Conservation (phyloP, 2,888 invertebrate genomes). For the Ecliptopera silaceata region DNA sequence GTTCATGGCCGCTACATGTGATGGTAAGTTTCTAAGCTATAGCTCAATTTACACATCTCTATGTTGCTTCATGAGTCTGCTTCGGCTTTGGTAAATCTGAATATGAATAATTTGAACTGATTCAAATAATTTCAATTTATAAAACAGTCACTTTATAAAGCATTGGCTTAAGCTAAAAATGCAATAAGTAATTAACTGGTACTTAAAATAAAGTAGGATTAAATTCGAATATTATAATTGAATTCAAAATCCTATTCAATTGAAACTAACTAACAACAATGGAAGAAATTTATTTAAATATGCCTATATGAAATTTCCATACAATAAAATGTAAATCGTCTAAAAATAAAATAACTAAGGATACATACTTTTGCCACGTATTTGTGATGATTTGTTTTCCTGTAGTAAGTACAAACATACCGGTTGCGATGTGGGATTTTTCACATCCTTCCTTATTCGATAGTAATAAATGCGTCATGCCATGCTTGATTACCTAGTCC, state of each 20-base stretch:
- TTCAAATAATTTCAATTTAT: neutral
- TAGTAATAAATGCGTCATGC: neutral
- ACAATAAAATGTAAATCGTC: neutral
- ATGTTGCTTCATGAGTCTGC: conserved; percentile 15
- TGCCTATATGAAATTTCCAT: too few species aligned
- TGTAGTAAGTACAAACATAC: neutral
- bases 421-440: neutral
- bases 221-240: too few species aligned
- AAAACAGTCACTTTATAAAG: too few species aligned
- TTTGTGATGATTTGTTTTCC: neutral
- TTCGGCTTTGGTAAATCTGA: conserved; percentile 12
- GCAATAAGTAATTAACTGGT: too few species aligned
- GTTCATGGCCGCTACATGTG: conserved; percentile 91
- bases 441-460: conserved; percentile 2
- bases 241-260: too few species aligned
- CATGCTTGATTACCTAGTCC: neutral
- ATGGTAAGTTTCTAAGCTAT: conserved; percentile 85
- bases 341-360: neutral
- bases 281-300: too few species aligned
- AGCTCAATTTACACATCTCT: conserved; percentile 2
- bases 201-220: too few species aligned
- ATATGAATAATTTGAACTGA: neutral
- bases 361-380: too few species aligned
- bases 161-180: too few species aligned
- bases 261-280: too few species aligned